Conservation (phyloP, 2,113 vertebrate species). For the Paradoxurus hermaphroditus region DNA sequence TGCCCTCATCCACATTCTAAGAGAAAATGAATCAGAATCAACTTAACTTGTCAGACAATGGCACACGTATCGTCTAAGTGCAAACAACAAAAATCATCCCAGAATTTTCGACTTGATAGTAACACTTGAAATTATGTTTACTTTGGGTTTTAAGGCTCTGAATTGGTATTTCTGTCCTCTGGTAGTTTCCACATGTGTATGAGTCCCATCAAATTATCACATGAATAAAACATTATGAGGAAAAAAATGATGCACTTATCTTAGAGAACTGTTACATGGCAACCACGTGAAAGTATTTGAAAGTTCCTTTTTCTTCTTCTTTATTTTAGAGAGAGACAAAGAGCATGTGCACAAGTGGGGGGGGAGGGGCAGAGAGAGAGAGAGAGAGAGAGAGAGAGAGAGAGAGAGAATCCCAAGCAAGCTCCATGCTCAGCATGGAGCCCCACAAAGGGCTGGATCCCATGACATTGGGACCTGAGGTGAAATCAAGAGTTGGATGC, state of each 20-base stretch:
- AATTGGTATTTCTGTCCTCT: background rate
- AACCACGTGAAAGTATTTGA: background rate
- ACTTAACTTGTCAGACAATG: background rate
- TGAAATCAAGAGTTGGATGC: no score
- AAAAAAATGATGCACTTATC: background rate
- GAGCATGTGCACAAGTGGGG: no score
- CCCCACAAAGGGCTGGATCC: no score
- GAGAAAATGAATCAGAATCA: conserved; percentile 19
- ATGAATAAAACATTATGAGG: background rate
- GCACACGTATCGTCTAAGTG: background rate
- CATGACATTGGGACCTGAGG: no score
- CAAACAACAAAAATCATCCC: background rate
- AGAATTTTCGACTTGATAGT: background rate
- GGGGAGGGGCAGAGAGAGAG: no score
- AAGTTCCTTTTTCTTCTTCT: background rate
- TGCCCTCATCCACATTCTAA: background rate
- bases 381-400: no score
- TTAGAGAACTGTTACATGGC: background rate
- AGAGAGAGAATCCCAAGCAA: no score
- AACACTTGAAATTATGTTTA: background rate
- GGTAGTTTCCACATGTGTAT: background rate
- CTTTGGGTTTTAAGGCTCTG: background rate
- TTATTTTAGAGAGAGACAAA: no score
- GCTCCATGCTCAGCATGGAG: no score
- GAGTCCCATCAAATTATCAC: background rate